Evolutionary conservation across 2,888 invertebrate species (phyloP).

Genomic region (Listrodromus nycthemerus): DNA sequence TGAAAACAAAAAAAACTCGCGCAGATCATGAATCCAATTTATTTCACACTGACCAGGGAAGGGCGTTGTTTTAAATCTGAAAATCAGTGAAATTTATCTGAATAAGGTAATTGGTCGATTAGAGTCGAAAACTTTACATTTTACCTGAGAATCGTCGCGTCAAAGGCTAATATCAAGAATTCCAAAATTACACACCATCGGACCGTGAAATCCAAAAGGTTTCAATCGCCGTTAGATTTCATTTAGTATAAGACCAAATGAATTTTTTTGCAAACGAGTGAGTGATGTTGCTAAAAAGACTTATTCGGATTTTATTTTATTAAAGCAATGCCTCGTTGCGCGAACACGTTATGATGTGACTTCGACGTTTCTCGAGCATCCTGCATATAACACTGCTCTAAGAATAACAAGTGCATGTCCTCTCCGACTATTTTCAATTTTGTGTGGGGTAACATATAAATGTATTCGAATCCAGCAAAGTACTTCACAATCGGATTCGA

Average conservation of each 20-base stretch:
- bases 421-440: conserved; percentile 13
- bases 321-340: background rate
- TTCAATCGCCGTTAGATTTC: background rate
- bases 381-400: background rate
- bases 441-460: conserved; percentile 6
- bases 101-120: background rate
- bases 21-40: background rate
- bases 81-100: background rate
- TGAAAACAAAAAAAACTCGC: background rate
- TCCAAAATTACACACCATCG: background rate
- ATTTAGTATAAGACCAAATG: background rate
- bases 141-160: background rate
- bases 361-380: conserved; percentile 7
- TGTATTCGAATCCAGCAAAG: conserved; percentile 4
- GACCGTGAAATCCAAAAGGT: background rate
- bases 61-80: background rate
- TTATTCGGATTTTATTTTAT: background rate
- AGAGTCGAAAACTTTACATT: too few species aligned
- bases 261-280: background rate
- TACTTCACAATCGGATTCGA: conserved; percentile 12
- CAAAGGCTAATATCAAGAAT: background rate
- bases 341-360: background rate
- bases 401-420: conserved; percentile 21
- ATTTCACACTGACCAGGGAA: background rate
- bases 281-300: background rate